Conservation (phyloP, 2,888 invertebrate species). For the Phaonia tiefii region DNA sequence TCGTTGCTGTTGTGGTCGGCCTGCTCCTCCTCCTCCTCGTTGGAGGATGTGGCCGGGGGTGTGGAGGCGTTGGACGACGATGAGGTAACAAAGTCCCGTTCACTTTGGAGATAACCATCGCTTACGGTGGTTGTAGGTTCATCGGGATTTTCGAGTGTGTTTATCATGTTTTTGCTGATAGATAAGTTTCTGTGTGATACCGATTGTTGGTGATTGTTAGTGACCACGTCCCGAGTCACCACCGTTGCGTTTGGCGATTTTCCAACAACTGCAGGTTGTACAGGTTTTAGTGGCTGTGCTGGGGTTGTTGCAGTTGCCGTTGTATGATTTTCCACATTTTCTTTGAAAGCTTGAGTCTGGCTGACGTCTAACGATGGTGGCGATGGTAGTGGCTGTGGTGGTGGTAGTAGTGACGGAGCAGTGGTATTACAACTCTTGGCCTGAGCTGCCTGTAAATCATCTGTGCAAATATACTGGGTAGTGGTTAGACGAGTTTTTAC, state of each 20-base stretch:
- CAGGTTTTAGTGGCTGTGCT: conserved; percentile 43
- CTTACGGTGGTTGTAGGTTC: conserved; percentile 17
- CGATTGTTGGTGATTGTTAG: conserved; percentile 17
- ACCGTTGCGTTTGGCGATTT: conserved; percentile 61
- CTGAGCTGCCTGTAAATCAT: conserved; percentile 50
- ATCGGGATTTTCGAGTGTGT: conserved; percentile 14
- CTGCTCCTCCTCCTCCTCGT: conserved; percentile 13
- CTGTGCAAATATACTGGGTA: conserved; percentile 55
- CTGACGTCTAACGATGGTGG: conserved; percentile 8
- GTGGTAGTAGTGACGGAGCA: conserved; percentile 40
- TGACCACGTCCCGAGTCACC: conserved; percentile 44
- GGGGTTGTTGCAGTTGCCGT: conserved; percentile 55
- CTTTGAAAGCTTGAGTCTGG: conserved; percentile 55
- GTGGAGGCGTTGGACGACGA: conserved; percentile 69
- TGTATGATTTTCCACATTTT: conserved; percentile 60
- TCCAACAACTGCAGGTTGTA: conserved; percentile 62
- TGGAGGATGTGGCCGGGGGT: conserved; percentile 31
- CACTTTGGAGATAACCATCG: conserved; percentile 80
- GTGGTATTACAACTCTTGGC: conserved; percentile 52
- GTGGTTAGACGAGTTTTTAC: conserved; percentile 67
- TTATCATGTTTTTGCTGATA: conserved; percentile 57
- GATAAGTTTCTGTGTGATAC: conserved; percentile 19
- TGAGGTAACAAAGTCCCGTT: conserved; percentile 83
- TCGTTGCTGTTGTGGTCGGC: conserved; percentile 26
- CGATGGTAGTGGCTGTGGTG: not conserved